Evolutionary conservation across 2,797 vertebrate genomes (phyloP).

Genomic region (Pipistrellus pygmaeus): DNA sequence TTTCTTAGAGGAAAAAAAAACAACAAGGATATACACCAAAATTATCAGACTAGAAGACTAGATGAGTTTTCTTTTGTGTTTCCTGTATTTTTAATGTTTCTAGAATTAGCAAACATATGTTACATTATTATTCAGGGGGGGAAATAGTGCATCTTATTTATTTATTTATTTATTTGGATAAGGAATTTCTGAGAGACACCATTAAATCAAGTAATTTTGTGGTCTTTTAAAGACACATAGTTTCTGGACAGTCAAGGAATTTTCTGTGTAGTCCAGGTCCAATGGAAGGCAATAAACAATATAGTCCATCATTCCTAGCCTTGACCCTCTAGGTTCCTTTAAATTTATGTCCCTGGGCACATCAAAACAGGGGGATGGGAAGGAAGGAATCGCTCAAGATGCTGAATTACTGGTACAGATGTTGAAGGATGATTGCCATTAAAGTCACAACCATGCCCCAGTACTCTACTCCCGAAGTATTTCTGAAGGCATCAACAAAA

Average conservation of each 20-base stretch:
- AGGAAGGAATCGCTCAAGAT: not conserved
- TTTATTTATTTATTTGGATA: not conserved
- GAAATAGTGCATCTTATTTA: not conserved
- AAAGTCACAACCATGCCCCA: not conserved
- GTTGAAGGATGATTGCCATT: not conserved
- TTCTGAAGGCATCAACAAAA: constrained; percentile 5
- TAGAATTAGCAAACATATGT: not conserved
- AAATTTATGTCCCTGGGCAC: not conserved
- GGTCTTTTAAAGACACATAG: not conserved
- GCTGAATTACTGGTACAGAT: not conserved
- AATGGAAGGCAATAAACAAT: not conserved
- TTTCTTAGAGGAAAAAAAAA: constrained; percentile 5
- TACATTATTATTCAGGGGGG: not conserved
- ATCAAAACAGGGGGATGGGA: not conserved
- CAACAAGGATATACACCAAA: not conserved
- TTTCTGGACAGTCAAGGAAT: not conserved
- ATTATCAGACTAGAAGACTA: not conserved
- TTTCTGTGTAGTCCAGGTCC: not conserved
- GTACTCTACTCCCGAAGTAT: not conserved
- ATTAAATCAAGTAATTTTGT: not conserved
- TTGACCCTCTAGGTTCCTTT: not conserved
- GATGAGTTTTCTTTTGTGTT: not conserved
- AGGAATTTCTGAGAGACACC: not conserved
- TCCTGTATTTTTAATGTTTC: not conserved
- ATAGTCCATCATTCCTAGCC: not conserved